Percentiles rank a stretch among this genome's conserved stretches.
These are phyloP conservation scores for Drosophila barbarae DNA, from an alignment of 2,888 invertebrate genomes.

Conservation along the genomic window DNA sequence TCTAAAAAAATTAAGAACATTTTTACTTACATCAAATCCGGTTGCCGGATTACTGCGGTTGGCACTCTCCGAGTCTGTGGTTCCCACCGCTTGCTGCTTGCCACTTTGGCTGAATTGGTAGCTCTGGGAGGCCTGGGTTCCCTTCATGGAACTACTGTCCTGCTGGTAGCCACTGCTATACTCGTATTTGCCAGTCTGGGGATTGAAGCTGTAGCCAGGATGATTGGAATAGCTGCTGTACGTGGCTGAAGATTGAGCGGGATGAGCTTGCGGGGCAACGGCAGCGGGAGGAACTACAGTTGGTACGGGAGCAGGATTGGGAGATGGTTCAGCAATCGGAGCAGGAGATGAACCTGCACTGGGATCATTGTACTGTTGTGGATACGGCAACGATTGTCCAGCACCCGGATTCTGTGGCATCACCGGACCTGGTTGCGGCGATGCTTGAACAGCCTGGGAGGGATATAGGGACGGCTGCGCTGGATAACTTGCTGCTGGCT, in stretches of 20 bases:
- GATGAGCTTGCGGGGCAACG: conserved; percentile 27
- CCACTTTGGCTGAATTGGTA: conserved; percentile 72
- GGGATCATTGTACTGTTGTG: conserved; percentile 26
- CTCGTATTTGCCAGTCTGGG: conserved; percentile 82
- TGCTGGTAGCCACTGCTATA: conserved; percentile 84
- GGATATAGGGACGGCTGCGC: conserved; percentile 45
- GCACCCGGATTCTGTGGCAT: background rate
- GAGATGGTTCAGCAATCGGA: conserved; percentile 4
- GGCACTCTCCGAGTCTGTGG: conserved; percentile 76
- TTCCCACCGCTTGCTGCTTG: conserved; percentile 61
- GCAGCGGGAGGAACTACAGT: conserved; percentile 19
- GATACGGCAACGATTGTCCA: conserved; percentile 17
- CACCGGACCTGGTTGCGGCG: background rate
- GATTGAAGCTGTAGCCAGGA: conserved; percentile 83
- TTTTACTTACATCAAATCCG: conserved; percentile 74
- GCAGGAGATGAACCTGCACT: conserved; percentile 1
- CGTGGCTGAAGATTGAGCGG: conserved; percentile 27
- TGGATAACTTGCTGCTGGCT: conserved; percentile 20
- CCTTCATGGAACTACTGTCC: conserved; percentile 39
- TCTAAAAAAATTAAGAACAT: too few species aligned
- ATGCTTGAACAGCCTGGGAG: conserved; percentile 26
- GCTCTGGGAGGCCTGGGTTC: conserved; percentile 51
- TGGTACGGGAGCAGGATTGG: conserved; percentile 1
- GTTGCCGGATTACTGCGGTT: conserved; percentile 74
- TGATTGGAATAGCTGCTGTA: conserved; percentile 77